Evolutionary conservation across 2,113 vertebrate species (phyloP), one percentile per base, ranked within the genome.

Genomic region (Percopsis transmontana): DNA sequence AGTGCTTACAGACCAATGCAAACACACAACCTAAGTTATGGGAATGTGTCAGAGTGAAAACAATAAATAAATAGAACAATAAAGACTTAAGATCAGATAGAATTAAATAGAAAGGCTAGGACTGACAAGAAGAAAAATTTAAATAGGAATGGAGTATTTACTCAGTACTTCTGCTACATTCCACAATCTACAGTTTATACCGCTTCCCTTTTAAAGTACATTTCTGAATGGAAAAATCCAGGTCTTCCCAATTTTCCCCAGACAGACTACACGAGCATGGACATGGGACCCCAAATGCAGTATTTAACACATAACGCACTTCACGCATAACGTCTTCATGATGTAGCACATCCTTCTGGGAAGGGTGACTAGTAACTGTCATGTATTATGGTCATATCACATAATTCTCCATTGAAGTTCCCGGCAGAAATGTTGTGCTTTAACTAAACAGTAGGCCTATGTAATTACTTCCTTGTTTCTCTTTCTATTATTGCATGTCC

Each of bases 141-240:
- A 20, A 21, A 58, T 6, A 48, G 14, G 42, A 15, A 55, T 64
- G 20, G 41, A 58, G 56, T 20, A 70, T 57, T 62, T 80, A 42
- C 41, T 74, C 27, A 40, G 38, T 53, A 63, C 10, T 47, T 79
- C 73, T 80, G 70, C 81, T 80, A 78, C 79, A 72, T 76, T 76
- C 16, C 19, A 54, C 12, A 66, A 47, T 62, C 23, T n/a, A 67
- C 12, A 47, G 21, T 44, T n/a, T 1, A 27, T 59, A 21, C 9
- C 6, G 19, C 15, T n/a, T 58, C 21, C 33, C 47, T 57, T 39
- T 39, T 63, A 45, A 45, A 58, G 41, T 27, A 62, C 2, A 39
- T 4, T 44, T 50, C 21, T 27, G 55, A 44, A 33, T 50, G 14
- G 62, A 71, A 66, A 66, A 61, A 45, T 64, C 6, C 21, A 58